phyloP scores from a whole-genome alignment of 2,888 invertebrate species.

The Apamea crenata region DNA sequence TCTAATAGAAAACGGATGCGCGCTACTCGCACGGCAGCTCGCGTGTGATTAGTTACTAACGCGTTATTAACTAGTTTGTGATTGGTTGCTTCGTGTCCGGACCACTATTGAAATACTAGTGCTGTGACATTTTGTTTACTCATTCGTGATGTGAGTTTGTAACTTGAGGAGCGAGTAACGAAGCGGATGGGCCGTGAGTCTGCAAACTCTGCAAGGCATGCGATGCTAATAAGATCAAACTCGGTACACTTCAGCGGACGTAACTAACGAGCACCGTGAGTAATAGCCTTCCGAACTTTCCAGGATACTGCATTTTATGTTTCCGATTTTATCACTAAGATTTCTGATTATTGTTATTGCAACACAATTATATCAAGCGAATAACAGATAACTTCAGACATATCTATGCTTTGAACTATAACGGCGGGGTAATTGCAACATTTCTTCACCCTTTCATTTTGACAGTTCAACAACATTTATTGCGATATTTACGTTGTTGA shows the following conservation, averaged over 20 bases:
- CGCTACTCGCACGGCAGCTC: too few species aligned
- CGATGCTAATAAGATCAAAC: background rate
- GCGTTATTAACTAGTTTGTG: constrained; percentile 9
- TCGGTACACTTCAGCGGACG: background rate
- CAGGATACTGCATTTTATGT: background rate
- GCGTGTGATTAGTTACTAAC: constrained; percentile 6
- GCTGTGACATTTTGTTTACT: background rate
- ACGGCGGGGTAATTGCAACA: background rate
- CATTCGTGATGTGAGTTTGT: background rate
- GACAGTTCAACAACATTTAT: too few species aligned
- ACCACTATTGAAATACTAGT: background rate
- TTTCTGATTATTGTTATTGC: background rate
- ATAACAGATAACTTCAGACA: background rate
- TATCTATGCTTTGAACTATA: background rate
- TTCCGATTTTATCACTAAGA: background rate
- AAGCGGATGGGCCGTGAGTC: background rate
- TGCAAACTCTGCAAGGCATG: background rate
- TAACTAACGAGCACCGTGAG: background rate
- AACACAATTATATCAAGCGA: background rate
- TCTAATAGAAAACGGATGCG: background rate
- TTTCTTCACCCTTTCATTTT: too few species aligned
- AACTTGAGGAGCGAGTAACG: background rate
- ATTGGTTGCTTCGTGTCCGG: background rate
- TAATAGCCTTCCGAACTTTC: background rate
- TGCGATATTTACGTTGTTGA: too few species aligned